Percentiles rank a stretch among this genome's conserved stretches.
Conservation (phyloP, 2,888 invertebrate genomes). For the Tetanocera ferruginea region DNA sequence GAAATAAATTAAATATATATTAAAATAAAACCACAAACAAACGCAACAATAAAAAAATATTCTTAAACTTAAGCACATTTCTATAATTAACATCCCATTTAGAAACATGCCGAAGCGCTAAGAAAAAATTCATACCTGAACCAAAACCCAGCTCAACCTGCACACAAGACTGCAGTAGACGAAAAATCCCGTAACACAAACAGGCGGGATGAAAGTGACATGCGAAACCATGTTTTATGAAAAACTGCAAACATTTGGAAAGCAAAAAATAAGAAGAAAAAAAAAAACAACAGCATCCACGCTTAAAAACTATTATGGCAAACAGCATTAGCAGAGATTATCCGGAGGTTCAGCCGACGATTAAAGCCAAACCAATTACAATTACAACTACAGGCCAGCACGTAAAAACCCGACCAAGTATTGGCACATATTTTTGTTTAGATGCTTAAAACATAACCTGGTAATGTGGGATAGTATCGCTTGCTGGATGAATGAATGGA, state of each 20-base stretch:
- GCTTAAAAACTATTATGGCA: constrained; percentile 61
- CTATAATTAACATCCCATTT: constrained; percentile 52
- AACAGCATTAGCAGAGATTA: constrained; percentile 67
- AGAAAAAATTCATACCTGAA: background rate
- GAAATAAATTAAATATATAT: background rate
- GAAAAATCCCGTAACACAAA: background rate
- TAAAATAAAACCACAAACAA: constrained; percentile 5
- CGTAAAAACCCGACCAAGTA: background rate
- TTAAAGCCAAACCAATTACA: constrained; percentile 67
- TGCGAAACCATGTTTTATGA: background rate
- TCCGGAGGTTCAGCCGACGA: constrained; percentile 64
- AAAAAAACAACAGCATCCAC: constrained; percentile 29
- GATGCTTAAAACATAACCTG: background rate
- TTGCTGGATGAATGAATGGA: background rate
- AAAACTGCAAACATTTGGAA: background rate
- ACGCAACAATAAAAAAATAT: constrained; percentile 31
- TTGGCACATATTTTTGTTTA: background rate
- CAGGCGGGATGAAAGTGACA: constrained; percentile 7
- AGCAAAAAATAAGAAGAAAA: background rate
- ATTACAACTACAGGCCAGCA: constrained; percentile 19
- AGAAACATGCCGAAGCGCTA: constrained; percentile 28
- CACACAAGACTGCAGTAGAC: background rate
- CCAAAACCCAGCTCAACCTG: background rate
- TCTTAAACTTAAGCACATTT: constrained; percentile 48
- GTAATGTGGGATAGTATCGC: background rate